Percentiles rank a stretch among this genome's conserved stretches.
These are phyloP conservation scores for Shargacucullia verbasci DNA, from an alignment of 2,888 invertebrate genomes.

Conservation along the genomic window DNA sequence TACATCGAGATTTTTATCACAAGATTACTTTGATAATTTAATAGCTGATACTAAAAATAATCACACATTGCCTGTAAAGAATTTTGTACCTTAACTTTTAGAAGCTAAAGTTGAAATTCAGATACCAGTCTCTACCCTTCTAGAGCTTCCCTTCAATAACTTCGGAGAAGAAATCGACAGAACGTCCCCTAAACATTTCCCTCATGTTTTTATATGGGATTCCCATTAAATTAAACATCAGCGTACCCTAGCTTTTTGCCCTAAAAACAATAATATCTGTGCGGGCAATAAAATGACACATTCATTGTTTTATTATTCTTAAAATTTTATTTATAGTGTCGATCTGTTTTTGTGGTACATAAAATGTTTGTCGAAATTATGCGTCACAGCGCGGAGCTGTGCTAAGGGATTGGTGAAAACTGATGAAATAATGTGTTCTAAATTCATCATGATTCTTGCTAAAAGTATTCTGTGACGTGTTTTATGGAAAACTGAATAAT, in stretches of 20 bases:
- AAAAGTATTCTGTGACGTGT: too few species aligned
- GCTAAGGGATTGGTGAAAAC: background rate
- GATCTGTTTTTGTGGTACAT: slow-evolving; percentile 6
- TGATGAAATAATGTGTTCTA: too few species aligned
- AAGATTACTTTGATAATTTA: slow-evolving; percentile 58
- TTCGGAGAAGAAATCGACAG: slow-evolving; percentile 59
- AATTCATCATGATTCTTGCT: too few species aligned
- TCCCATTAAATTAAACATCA: slow-evolving; percentile 66
- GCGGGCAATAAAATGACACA: slow-evolving; percentile 64
- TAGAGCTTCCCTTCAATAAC: slow-evolving; percentile 47
- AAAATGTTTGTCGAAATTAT: background rate
- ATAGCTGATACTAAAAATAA: slow-evolving; percentile 54
- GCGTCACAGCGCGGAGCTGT: slow-evolving; percentile 1
- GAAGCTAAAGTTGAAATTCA: slow-evolving; percentile 13
- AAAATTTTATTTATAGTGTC: slow-evolving; percentile 37
- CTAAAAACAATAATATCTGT: slow-evolving; percentile 72
- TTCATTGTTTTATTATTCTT: slow-evolving; percentile 57
- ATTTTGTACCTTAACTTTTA: background rate
- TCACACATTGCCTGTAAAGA: background rate
- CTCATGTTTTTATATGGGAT: slow-evolving; percentile 69
- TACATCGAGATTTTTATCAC: slow-evolving; percentile 56
- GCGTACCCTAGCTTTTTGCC: slow-evolving; percentile 59
- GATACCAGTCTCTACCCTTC: slow-evolving; percentile 15
- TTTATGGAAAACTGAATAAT: too few species aligned
- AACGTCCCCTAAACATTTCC: slow-evolving; percentile 61